Evolutionary conservation across 2,888 invertebrate genomes (phyloP).

Genomic region (Lysandra coridon): DNA sequence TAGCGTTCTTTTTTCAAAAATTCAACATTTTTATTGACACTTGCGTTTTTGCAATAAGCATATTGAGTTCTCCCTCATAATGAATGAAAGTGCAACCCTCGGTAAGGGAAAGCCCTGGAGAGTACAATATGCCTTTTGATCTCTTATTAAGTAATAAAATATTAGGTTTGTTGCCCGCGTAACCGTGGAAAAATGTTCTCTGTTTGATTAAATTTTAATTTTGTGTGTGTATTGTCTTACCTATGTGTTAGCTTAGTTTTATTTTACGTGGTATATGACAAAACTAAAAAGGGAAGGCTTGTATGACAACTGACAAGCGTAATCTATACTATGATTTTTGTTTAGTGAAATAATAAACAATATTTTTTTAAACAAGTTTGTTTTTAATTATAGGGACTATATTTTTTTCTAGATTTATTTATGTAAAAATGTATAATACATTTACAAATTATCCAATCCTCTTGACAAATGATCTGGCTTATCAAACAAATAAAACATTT

Average conservation of each 20-base stretch:
- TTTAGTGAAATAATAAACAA: too few species aligned
- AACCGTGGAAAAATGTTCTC: conserved; percentile 5
- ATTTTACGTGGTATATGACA: background rate
- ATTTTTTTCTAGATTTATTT: too few species aligned
- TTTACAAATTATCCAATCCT: too few species aligned
- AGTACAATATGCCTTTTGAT: background rate
- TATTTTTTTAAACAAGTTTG: too few species aligned
- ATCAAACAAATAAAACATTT: too few species aligned
- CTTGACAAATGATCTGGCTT: too few species aligned
- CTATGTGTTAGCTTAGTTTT: background rate
- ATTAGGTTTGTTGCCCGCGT: conserved; percentile 17
- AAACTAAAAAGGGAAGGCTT: too few species aligned
- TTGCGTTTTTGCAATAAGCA: conserved; percentile 2
- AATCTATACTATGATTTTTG: too few species aligned
- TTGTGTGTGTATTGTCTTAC: background rate
- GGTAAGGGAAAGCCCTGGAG: background rate
- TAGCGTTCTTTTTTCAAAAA: background rate
- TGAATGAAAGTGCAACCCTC: conserved; percentile 11
- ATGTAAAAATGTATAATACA: too few species aligned
- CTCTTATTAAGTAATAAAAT: background rate
- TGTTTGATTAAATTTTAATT: background rate
- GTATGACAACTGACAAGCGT: too few species aligned
- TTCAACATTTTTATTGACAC: background rate
- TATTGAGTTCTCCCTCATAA: background rate
- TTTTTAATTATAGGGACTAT: too few species aligned